Conservation (phyloP, 2,797 vertebrate species). For the Corythornis leucogaster region DNA sequence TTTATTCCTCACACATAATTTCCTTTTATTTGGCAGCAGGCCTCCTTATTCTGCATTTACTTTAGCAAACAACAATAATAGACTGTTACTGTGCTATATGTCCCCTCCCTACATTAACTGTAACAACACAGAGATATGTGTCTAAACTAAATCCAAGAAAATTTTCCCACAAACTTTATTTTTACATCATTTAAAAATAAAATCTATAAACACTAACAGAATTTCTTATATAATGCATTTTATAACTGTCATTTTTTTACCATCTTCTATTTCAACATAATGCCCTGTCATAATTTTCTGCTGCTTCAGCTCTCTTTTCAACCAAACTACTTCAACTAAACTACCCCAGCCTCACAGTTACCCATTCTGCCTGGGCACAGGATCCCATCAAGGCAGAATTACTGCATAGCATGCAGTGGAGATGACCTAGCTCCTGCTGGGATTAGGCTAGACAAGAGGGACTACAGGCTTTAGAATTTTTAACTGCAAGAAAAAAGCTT, state of each 20-base stretch:
- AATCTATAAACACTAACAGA: not conserved
- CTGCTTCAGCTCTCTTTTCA: not conserved
- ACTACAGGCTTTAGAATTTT: not conserved
- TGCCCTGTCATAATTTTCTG: not conserved
- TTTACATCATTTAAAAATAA: slow-evolving; percentile 4
- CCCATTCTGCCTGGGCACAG: not conserved
- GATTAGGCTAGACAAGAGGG: not conserved
- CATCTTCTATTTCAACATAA: not conserved
- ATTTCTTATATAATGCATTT: not conserved
- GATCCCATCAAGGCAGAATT: not conserved
- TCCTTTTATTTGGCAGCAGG: slow-evolving; percentile 35
- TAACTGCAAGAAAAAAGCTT: not conserved
- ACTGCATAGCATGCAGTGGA: not conserved
- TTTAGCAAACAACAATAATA: not conserved
- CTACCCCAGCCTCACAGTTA: not conserved
- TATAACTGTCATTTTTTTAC: not conserved
- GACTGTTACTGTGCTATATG: not conserved
- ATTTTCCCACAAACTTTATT: slow-evolving; percentile 6
- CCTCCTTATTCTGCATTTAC: not conserved
- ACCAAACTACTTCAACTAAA: not conserved
- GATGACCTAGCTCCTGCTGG: not conserved
- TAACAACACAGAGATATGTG: not conserved
- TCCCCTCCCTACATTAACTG: not conserved
- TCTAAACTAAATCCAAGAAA: slow-evolving; percentile 2
- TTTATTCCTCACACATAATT: not conserved